These are phyloP conservation scores for Oophaga sylvatica DNA, from an alignment of 2,797 vertebrate genomes.

Conservation along the genomic window DNA sequence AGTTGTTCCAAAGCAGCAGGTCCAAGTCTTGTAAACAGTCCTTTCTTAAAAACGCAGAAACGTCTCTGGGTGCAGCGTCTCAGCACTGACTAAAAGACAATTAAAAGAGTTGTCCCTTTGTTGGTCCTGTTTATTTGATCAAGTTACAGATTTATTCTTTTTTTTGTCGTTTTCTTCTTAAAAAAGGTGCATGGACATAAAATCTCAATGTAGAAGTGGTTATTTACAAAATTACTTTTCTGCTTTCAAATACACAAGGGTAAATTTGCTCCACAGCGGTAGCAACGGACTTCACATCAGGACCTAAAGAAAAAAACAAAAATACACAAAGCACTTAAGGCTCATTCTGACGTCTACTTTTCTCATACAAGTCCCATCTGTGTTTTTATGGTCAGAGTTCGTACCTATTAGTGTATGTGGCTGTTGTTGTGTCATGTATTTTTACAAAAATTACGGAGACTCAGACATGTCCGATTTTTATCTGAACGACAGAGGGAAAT, in stretches of 20 bases:
- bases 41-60: constrained; percentile 79
- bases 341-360: no score
- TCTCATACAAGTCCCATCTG: no score
- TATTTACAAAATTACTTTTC: constrained; percentile 80
- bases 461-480: no score
- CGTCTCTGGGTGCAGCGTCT: constrained; percentile 76
- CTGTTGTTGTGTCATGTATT: no score
- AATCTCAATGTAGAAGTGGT: constrained; percentile 71
- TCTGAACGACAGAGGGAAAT: no score
- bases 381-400: no score
- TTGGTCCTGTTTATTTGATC: constrained; percentile 81
- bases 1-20: constrained; percentile 85
- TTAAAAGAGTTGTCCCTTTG: constrained; percentile 73
- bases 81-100: constrained; percentile 74
- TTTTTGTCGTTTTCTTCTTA: constrained; percentile 56
- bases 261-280: constrained; percentile 94
- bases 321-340: background rate
- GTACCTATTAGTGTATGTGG: no score
- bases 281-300: constrained; percentile 94
- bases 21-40: constrained; percentile 83
- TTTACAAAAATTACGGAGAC: no score
- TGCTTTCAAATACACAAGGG: constrained; percentile 93
- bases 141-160: constrained; percentile 71
- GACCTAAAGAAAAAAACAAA: constrained; percentile 67
- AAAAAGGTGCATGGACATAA: constrained; percentile 79